Conservation (phyloP, 2,888 invertebrate genomes). For the Leptarthrus brevirostris region DNA sequence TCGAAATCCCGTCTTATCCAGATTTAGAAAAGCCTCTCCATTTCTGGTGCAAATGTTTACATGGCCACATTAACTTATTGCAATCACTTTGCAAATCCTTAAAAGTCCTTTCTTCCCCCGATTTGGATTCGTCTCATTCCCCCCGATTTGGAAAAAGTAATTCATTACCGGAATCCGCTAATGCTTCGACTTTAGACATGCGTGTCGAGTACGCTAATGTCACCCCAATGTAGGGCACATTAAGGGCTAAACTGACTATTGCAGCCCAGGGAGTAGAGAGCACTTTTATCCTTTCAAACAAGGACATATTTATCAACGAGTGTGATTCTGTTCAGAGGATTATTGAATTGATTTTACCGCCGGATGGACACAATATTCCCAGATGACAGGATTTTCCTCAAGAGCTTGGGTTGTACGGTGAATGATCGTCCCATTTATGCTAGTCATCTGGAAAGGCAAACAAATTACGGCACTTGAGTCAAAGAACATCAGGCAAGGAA, state of each 20-base stretch:
- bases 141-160: slow-evolving; percentile 27
- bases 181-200: slow-evolving; percentile 43
- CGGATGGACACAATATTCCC: slow-evolving; percentile 1
- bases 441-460: slow-evolving; percentile 51
- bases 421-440: slow-evolving; percentile 46
- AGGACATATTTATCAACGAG: slow-evolving; percentile 49
- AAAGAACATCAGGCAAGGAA: neutral
- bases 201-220: slow-evolving; percentile 51
- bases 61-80: slow-evolving; percentile 42
- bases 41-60: neutral
- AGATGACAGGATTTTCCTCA: slow-evolving; percentile 2
- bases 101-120: slow-evolving; percentile 18
- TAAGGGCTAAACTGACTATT: slow-evolving; percentile 31
- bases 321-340: slow-evolving; percentile 46
- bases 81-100: slow-evolving; percentile 39
- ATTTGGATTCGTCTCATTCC: neutral
- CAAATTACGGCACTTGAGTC: slow-evolving; percentile 51
- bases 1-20: too few relatives aligned
- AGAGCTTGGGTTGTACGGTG: neutral
- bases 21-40: too few relatives aligned
- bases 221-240: slow-evolving; percentile 50
- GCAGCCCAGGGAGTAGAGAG: slow-evolving; percentile 25
- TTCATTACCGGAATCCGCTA: slow-evolving; percentile 37
- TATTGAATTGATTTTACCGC: slow-evolving; percentile 52
- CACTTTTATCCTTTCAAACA: slow-evolving; percentile 29